phyloP scores from a whole-genome alignment of 2,888 invertebrate genomes.

The Rhamnusium bicolor region DNA sequence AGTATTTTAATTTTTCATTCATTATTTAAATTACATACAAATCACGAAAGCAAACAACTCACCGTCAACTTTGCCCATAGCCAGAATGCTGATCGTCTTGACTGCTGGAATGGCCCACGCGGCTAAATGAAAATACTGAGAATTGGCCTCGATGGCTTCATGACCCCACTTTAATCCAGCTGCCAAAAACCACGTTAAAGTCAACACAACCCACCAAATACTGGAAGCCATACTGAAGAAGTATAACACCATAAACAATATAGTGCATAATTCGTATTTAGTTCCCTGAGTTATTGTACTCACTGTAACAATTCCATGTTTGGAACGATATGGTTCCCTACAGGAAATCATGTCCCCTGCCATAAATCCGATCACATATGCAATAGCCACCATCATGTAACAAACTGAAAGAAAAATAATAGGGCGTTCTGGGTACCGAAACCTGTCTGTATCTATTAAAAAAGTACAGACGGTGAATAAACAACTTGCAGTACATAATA shows the following conservation, averaged over 20 bases:
- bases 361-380: conserved; percentile 90
- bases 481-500: conserved; percentile 91
- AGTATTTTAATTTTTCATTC: too few relatives aligned
- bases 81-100: conserved; percentile 95
- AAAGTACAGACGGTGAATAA: conserved; percentile 95
- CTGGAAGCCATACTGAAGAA: conserved; percentile 98
- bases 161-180: conserved; percentile 98
- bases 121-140: conserved; percentile 96
- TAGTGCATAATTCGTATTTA: conserved; percentile 88
- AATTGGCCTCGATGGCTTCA: conserved; percentile 97
- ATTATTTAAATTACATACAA: too few relatives aligned
- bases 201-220: conserved; percentile 98
- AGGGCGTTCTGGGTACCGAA: conserved; percentile 96
- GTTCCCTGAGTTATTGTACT: conserved; percentile 92
- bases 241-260: conserved; percentile 96
- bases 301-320: conserved; percentile 82
- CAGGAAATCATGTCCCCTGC: conserved; percentile 89
- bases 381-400: conserved; percentile 94
- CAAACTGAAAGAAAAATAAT: conserved; percentile 98
- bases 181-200: conserved; percentile 96
- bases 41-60: conserved; percentile 58
- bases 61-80: conserved; percentile 97
- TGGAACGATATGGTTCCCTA: conserved; percentile 84
- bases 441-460: conserved; percentile 94
- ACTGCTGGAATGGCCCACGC: conserved; percentile 99